Evolutionary conservation across 2,113 vertebrate species (phyloP).

Genomic region (Muscicapa adusta): DNA sequence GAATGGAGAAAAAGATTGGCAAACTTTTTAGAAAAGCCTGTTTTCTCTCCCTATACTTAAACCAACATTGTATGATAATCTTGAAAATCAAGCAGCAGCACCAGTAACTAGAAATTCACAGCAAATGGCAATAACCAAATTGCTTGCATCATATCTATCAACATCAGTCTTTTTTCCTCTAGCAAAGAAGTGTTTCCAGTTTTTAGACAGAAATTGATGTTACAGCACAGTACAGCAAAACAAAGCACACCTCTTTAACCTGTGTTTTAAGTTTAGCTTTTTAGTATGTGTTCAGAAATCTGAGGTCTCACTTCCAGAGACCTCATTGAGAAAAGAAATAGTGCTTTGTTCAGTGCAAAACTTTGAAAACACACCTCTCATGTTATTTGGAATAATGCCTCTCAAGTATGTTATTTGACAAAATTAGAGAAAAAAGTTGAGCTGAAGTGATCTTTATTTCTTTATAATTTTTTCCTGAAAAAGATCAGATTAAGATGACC

Average conservation of each 20-base stretch:
- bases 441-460: neutral
- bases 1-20: neutral
- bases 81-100: neutral
- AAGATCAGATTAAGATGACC: neutral
- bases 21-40: neutral
- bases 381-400: neutral
- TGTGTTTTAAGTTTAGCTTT: neutral
- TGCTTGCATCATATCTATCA: neutral
- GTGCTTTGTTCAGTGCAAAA: neutral
- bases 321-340: neutral
- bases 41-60: neutral
- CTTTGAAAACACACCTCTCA: neutral
- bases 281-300: neutral
- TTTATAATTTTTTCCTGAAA: neutral
- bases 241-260: neutral
- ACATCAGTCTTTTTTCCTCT: neutral
- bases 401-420: neutral
- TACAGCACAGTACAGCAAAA: neutral
- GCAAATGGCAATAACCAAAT: neutral
- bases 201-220: neutral
- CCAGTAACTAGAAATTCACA: neutral
- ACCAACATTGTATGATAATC: neutral
- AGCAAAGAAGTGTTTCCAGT: neutral
- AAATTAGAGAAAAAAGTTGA: neutral
- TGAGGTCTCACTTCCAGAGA: neutral